Base-by-base conservation (phyloP, 2,888 invertebrate species). In the Polydesmus complanatus region DNA sequence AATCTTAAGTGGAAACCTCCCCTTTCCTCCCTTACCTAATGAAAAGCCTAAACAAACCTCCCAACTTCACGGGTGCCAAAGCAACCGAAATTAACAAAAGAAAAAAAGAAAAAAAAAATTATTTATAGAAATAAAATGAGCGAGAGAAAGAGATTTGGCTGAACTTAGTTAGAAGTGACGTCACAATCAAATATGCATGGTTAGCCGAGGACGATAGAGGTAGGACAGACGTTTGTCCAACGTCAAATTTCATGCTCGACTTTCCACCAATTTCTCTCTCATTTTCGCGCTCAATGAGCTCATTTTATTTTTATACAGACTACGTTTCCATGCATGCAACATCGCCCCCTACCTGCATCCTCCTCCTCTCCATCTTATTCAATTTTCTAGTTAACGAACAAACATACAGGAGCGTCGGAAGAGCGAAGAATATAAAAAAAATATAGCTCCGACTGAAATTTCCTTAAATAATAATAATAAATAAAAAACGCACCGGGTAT, bases 1-100 rank as follows among this genome's bases (percentile, higher is more conserved):
- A 56, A 56, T 37, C 48, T 56, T 56, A 56, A 56, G 56, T 56
- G 56, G 56, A 48, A 19, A 37, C 37, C 47, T 56, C 47, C 47
- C 37, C n/a, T n/a, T n/a, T n/a, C n/a, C n/a, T n/a, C n/a, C n/a
- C n/a, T n/a, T n/a, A n/a, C n/a, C n/a, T n/a, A n/a, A n/a, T n/a
- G n/a, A n/a, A 19, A n/a, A 48, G 47, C 56, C 19, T 48, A 22
- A 14, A 14, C 22, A 37, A 37, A 27, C 56, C n/a, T 56, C 37
- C 23, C 47, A 56, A 56, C 37, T 8, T 37, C 37, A 5, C 37
- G 14, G 5, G 14, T 37, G 8, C 37, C 37, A 8, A 5, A 8
- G 5, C 37, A 37, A 37, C 37, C 37, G 14, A 37, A 37, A 14
- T 14, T 14, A 37, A 37, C 8, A 5, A 37, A 5, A 5, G 14